Percentiles rank a stretch among this genome's conserved stretches.
Evolutionary conservation across 2,113 vertebrate species (phyloP).

Genomic region (Nettapus auritus): DNA sequence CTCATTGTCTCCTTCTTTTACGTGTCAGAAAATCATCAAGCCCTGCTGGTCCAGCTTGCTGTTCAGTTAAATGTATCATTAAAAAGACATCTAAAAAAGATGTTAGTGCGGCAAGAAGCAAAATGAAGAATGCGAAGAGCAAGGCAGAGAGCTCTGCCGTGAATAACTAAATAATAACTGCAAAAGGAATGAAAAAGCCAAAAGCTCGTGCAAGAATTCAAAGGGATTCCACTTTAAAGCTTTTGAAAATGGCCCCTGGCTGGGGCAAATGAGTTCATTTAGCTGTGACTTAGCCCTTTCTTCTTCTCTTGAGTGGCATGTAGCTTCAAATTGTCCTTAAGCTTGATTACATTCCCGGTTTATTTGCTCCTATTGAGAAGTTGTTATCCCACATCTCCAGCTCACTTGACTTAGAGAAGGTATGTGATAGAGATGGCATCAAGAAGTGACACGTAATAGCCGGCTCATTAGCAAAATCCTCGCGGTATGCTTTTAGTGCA

Average conservation of each 20-base stretch:
- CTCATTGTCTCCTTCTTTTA: not conserved
- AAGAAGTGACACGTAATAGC: not conserved
- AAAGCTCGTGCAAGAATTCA: conserved; percentile 33
- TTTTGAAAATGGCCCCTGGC: conserved; percentile 31
- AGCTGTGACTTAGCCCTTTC: conserved; percentile 19
- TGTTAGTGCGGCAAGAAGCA: not conserved
- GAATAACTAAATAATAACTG: conserved; percentile 26
- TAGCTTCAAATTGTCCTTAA: conserved; percentile 23
- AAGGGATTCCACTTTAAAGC: conserved; percentile 13
- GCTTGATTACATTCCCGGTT: conserved; percentile 19
- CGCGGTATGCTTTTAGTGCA: not conserved
- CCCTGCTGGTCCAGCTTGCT: not conserved
- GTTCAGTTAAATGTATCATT: conserved; percentile 10
- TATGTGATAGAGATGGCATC: not conserved
- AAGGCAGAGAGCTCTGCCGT: not conserved
- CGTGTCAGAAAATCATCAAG: not conserved
- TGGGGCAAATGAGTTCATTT: conserved; percentile 61
- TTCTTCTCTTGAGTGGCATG: conserved; percentile 39
- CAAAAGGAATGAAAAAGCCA: conserved; percentile 30
- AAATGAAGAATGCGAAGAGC: not conserved
- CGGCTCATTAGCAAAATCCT: not conserved
- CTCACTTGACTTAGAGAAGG: not conserved
- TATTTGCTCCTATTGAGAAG: conserved; percentile 4
- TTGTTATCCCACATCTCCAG: not conserved
- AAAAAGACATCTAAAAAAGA: not conserved